A percentile compares a stretch with the other conserved stretches of the same genome.
These are phyloP conservation scores for Bambusicola thoracicus DNA, from an alignment of 2,113 vertebrate species.

Conservation along the genomic window DNA sequence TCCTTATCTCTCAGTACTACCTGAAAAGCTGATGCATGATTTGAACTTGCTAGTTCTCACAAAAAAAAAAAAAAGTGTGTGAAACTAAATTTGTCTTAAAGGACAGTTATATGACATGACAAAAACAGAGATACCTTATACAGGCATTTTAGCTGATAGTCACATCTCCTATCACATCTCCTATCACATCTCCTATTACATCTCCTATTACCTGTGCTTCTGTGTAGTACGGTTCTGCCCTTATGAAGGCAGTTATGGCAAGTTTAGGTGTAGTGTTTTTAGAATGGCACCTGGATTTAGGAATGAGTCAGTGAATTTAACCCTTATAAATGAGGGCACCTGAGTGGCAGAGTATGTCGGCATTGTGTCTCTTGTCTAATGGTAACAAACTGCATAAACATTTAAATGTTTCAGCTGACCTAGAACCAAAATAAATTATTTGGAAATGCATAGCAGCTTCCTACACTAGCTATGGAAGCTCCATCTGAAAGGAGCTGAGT, in stretches of 20 bases:
- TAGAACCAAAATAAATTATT: neutral
- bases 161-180: neutral
- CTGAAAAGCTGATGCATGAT: neutral
- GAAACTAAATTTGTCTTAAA: neutral
- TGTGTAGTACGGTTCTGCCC: neutral
- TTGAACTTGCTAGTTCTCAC: neutral
- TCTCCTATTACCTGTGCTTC: neutral
- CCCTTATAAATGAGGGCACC: accelerated
- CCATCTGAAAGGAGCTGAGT: neutral
- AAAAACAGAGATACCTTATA: neutral
- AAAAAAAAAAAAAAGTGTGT: neutral
- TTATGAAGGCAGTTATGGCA: neutral
- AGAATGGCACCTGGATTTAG: neutral
- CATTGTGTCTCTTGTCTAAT: neutral
- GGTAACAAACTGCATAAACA: neutral
- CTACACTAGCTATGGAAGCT: neutral
- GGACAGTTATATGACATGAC: neutral
- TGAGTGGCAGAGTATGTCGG: neutral
- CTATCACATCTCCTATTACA: neutral
- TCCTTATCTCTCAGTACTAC: neutral
- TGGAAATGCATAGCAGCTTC: neutral
- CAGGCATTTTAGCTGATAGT: neutral
- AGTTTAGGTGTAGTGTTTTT: neutral
- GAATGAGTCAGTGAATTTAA: neutral
- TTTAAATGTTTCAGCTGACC: conserved; percentile 4